phyloP scores from a whole-genome alignment of 2,888 invertebrate genomes.

The Sminthurides aquaticus region DNA sequence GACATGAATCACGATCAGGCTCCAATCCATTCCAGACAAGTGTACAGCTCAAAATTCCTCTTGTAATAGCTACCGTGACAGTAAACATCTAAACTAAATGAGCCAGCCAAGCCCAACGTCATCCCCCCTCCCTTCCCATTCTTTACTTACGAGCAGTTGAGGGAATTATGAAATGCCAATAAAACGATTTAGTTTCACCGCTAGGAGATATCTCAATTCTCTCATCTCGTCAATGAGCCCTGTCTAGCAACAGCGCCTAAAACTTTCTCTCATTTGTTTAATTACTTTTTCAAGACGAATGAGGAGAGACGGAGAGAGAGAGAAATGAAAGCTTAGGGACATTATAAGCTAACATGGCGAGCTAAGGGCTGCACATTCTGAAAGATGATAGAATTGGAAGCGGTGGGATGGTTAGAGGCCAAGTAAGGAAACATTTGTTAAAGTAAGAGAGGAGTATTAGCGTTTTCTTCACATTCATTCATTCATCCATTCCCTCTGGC shows the following conservation, averaged over 20 bases:
- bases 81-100: too few species aligned
- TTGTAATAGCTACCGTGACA: too few species aligned
- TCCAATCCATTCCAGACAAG: too few species aligned
- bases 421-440: background rate
- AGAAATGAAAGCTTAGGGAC: too few species aligned
- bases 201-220: background rate
- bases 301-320: background rate
- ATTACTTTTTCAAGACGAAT: background rate
- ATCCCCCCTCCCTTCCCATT: too few species aligned
- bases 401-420: background rate
- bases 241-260: background rate
- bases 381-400: background rate
- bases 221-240: background rate
- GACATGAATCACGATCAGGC: too few species aligned
- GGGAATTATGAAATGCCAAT: background rate
- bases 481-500: conserved; percentile 21
- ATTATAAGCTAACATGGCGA: too few species aligned
- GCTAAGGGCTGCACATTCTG: too few species aligned
- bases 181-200: background rate
- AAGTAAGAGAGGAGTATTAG: background rate
- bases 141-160: too few species aligned
- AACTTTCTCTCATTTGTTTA: background rate
- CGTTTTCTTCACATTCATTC: background rate
- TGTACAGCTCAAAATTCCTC: too few species aligned
- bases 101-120: too few species aligned